Conservation (phyloP, 1,140 invertebrate species). For the Tribolium madens region DNA sequence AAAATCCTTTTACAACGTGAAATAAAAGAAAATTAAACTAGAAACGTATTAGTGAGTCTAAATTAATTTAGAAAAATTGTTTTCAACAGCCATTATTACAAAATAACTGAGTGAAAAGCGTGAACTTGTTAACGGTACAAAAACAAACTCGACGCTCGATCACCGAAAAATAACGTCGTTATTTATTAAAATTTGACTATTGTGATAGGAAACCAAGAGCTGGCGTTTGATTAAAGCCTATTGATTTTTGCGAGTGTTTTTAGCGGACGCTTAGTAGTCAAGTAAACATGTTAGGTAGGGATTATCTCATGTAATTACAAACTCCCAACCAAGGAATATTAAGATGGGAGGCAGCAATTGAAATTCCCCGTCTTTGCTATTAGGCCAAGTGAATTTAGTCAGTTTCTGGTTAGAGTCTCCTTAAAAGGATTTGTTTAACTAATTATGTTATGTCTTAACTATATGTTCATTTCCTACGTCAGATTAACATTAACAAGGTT, state of each 20-base stretch:
- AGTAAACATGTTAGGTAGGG: conserved; percentile 25
- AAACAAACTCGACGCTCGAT: too few relatives aligned
- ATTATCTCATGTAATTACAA: conserved; percentile 30
- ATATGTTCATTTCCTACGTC: conserved; percentile 32
- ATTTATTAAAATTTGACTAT: too few relatives aligned
- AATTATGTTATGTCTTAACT: conserved; percentile 39
- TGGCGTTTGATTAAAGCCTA: background rate
- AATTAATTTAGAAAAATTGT: background rate
- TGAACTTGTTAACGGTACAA: background rate
- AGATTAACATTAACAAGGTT: conserved; percentile 25
- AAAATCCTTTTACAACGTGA: background rate
- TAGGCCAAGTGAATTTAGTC: conserved; percentile 28
- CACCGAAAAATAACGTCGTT: too few relatives aligned
- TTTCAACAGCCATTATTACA: background rate
- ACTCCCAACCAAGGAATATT: conserved; percentile 26
- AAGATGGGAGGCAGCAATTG: conserved; percentile 31
- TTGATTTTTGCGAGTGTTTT: conserved; percentile 18
- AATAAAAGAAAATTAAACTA: background rate
- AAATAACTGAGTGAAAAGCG: background rate
- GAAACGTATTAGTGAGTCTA: background rate
- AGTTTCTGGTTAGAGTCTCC: conserved; percentile 30
- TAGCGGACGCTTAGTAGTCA: conserved; percentile 3
- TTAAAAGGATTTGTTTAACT: conserved; percentile 39
- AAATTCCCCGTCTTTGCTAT: conserved; percentile 31
- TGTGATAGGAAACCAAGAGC: too few relatives aligned